These are phyloP conservation scores for Pomatostomus ruficeps DNA, from an alignment of 2,113 vertebrate genomes.

Conservation along the genomic window DNA sequence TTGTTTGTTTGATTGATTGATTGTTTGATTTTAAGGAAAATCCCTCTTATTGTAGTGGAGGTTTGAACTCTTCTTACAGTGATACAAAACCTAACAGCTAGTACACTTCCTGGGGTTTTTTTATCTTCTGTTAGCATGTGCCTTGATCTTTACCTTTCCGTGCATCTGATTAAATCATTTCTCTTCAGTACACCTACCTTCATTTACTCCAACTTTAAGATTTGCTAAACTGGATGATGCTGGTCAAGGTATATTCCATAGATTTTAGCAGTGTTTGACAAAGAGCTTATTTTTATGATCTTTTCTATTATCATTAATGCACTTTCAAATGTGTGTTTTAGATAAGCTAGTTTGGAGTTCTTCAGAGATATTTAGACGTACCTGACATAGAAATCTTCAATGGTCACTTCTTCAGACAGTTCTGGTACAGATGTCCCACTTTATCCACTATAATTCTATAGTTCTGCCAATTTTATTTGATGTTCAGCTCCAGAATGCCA, in stretches of 20 bases:
- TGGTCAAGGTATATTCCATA: neutral
- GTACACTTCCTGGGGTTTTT: neutral
- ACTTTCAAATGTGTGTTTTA: neutral
- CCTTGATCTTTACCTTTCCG: neutral
- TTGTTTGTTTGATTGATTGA: neutral
- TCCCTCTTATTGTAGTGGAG: neutral
- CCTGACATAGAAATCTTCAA: neutral
- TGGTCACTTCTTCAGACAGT: neutral
- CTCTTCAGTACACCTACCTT: neutral
- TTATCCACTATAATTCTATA: neutral
- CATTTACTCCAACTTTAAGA: neutral
- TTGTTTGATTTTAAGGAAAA: neutral
- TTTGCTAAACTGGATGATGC: neutral
- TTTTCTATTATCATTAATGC: neutral
- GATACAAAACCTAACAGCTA: neutral
- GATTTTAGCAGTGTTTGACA: neutral
- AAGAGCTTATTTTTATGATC: neutral
- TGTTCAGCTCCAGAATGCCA: neutral
- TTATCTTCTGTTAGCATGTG: rapidly evolving
- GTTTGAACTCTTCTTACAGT: neutral
- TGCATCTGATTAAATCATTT: neutral
- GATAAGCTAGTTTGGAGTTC: neutral
- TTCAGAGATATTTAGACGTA: neutral
- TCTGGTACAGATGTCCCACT: neutral
- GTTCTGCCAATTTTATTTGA: neutral